These are phyloP conservation scores for Dromiciops gliroides DNA, from an alignment of 2,113 vertebrate genomes.

Conservation along the genomic window DNA sequence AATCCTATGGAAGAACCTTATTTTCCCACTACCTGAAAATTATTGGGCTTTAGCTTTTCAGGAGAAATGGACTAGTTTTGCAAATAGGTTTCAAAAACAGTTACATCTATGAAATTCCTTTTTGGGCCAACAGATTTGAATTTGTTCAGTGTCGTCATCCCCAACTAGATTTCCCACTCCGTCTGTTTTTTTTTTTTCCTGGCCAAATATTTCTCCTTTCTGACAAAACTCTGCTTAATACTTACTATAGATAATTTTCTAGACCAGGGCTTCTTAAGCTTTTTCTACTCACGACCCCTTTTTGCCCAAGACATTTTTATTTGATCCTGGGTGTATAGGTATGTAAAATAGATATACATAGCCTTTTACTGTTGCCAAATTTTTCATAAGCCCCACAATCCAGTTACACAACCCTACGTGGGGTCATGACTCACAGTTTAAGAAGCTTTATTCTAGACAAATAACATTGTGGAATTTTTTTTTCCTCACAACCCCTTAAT, in stretches of 20 bases:
- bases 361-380: no score
- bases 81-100: conserved; percentile 25
- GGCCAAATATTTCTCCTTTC: background rate
- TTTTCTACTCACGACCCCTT: no score
- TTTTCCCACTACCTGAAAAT: background rate
- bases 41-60: background rate
- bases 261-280: no score
- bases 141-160: background rate
- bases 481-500: conserved; percentile 14
- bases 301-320: no score
- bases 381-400: no score
- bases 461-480: background rate
- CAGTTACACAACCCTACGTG: no score
- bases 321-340: no score
- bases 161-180: background rate
- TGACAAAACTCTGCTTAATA: background rate
- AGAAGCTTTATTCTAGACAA: conserved; percentile 36
- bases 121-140: conserved; percentile 19
- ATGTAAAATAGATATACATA: no score
- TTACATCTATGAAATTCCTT: background rate
- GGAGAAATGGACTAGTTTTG: conserved; percentile 41
- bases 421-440: no score
- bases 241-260: background rate
- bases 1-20: conserved; percentile 3
- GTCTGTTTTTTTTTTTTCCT: conserved; percentile 29